Percentiles rank a stretch among this genome's conserved stretches.
phyloP scores from a whole-genome alignment of 30 jellyfish, hydroid and myxozoan species.

The Calvadosia cruxmelitensis region DNA sequence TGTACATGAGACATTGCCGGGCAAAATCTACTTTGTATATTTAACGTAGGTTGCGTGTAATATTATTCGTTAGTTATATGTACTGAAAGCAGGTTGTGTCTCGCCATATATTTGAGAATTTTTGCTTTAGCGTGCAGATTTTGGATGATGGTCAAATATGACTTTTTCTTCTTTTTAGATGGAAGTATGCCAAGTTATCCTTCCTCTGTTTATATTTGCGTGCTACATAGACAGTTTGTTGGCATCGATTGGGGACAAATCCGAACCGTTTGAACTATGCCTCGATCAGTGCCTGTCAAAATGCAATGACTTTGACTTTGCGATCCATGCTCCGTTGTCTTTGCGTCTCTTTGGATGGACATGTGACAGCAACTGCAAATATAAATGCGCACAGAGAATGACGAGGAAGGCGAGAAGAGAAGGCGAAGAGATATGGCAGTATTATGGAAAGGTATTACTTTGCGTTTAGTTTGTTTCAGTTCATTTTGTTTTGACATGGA shows the following conservation, averaged over 20 bases:
- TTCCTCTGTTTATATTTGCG: background rate
- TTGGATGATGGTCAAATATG: too few species aligned
- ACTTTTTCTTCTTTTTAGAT: too few species aligned
- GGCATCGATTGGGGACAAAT: slow-evolving; percentile 41
- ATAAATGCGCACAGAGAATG: slow-evolving; percentile 38
- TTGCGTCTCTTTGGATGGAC: slow-evolving; percentile 43
- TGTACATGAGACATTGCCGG: too few species aligned
- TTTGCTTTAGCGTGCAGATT: too few species aligned
- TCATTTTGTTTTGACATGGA: too few species aligned
- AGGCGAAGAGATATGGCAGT: slow-evolving; percentile 14
- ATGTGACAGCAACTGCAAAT: slow-evolving; percentile 36
- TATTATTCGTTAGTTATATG: too few species aligned
- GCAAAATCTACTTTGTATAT: too few species aligned
- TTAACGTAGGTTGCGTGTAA: too few species aligned
- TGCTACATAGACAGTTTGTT: background rate
- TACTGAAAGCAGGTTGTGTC: too few species aligned
- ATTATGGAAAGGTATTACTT: slow-evolving; percentile 60
- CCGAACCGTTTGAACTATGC: slow-evolving; percentile 5
- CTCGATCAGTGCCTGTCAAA: background rate
- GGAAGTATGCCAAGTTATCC: too few species aligned
- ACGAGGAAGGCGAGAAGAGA: slow-evolving; percentile 8
- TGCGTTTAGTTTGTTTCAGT: too few species aligned
- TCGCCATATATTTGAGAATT: too few species aligned
- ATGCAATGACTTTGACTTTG: slow-evolving; percentile 5
- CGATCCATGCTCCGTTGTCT: slow-evolving; percentile 15